These are phyloP conservation scores for Tridacna gigas DNA, from an alignment of 2,888 invertebrate genomes.

Conservation along the genomic window DNA sequence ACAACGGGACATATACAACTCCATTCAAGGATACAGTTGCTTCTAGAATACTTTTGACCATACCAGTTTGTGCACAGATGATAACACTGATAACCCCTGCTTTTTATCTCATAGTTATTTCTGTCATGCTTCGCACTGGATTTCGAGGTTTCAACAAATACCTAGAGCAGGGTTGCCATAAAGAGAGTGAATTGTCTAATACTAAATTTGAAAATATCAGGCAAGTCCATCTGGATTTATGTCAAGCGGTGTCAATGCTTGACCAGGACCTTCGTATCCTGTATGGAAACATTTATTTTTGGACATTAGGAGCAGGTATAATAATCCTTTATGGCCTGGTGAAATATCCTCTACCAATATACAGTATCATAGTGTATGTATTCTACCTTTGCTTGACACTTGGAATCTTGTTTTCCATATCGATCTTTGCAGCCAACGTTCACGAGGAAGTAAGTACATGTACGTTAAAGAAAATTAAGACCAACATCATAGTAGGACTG, in stretches of 20 bases:
- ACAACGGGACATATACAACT: not conserved
- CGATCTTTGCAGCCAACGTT: slow-evolving; percentile 8
- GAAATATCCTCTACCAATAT: not conserved
- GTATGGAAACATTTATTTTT: slow-evolving; percentile 18
- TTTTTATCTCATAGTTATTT: slow-evolving; percentile 7
- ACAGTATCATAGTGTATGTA: not conserved
- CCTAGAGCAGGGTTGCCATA: not conserved
- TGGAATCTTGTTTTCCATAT: slow-evolving; percentile 6
- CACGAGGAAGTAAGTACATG: slow-evolving; percentile 8
- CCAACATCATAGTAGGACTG: too few species aligned
- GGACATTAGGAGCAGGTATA: slow-evolving; percentile 6
- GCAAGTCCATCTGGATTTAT: not conserved
- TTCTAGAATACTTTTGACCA: not conserved
- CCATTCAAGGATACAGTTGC: not conserved
- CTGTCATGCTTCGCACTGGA: slow-evolving; percentile 15
- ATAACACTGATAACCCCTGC: not conserved
- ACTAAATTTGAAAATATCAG: not conserved
- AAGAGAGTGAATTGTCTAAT: not conserved
- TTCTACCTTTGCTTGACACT: slow-evolving; percentile 1
- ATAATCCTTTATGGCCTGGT: slow-evolving; percentile 3
- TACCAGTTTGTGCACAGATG: slow-evolving; percentile 11
- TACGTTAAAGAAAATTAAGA: too few species aligned
- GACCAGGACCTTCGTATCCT: slow-evolving; percentile 4
- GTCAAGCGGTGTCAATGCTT: slow-evolving; percentile 2
- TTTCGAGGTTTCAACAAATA: slow-evolving; percentile 2